These are phyloP conservation scores for Zaprionus obscuricornis DNA, from an alignment of 2,888 invertebrate genomes.

Conservation along the genomic window DNA sequence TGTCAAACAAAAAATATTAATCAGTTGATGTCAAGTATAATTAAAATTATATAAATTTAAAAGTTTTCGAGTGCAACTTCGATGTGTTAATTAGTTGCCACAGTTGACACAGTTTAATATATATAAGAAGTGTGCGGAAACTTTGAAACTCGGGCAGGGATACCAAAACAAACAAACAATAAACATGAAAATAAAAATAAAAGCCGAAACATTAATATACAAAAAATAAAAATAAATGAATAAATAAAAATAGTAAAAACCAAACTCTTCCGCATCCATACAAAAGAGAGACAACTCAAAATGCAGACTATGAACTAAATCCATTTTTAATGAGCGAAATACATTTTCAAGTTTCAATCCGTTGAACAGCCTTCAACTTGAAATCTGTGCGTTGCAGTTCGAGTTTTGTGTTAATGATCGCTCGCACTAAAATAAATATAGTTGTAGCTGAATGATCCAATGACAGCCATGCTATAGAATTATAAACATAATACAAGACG, in stretches of 20 bases:
- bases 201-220: not conserved
- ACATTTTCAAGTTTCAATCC: conserved; percentile 14
- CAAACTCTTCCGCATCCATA: conserved; percentile 61
- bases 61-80: conserved; percentile 11
- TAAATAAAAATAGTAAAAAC: no score
- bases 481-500: conserved; percentile 19
- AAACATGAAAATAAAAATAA: not conserved
- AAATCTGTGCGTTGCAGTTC: conserved; percentile 45
- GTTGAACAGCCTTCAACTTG: conserved; percentile 68
- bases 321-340: conserved; percentile 57
- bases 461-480: conserved; percentile 38
- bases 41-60: conserved; percentile 6
- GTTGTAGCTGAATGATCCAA: conserved; percentile 1
- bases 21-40: not conserved
- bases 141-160: conserved; percentile 31
- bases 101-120: conserved; percentile 53
- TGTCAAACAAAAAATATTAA: not conserved
- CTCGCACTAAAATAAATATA: conserved; percentile 29
- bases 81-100: conserved; percentile 47
- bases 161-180: not conserved
- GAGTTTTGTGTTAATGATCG: conserved; percentile 29
- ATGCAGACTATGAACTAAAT: conserved; percentile 72
- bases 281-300: conserved; percentile 28
- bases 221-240: conserved; percentile 3
- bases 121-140: not conserved